Evolutionary conservation across 2,888 invertebrate genomes (phyloP).

Genomic region (Adelognathus sp.): DNA sequence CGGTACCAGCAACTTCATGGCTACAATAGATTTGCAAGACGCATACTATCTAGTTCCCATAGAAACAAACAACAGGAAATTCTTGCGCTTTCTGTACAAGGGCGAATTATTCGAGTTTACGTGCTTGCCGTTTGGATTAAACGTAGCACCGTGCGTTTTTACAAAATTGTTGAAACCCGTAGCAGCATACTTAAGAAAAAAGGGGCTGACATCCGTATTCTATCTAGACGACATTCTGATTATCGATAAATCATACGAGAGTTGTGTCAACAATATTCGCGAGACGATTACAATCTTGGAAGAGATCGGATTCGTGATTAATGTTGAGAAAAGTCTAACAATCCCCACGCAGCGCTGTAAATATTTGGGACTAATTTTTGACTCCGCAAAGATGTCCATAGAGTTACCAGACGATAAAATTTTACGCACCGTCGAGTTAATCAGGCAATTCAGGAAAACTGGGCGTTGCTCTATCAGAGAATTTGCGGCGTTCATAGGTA

Average conservation of each 20-base stretch:
- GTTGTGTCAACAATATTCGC: not conserved
- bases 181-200: not conserved
- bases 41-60: conserved; percentile 2
- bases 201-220: not conserved
- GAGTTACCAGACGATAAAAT: not conserved
- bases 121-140: not conserved
- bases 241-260: not conserved
- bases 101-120: not conserved
- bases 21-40: not conserved
- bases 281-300: not conserved
- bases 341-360: not conserved
- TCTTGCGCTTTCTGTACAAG: not conserved
- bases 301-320: not conserved
- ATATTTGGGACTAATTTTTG: not conserved
- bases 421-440: not conserved
- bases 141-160: not conserved
- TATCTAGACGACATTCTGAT: not conserved
- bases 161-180: not conserved
- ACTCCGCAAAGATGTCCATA: not conserved
- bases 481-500: not conserved
- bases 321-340: not conserved
- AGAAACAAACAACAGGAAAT: not conserved
- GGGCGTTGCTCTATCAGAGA: not conserved
- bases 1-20: not conserved
- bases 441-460: not conserved